Evolutionary conservation across 2,113 vertebrate genomes (phyloP), one percentile per base, ranked within the genome.

Genomic region (Periophthalmodon schlosseri): DNA sequence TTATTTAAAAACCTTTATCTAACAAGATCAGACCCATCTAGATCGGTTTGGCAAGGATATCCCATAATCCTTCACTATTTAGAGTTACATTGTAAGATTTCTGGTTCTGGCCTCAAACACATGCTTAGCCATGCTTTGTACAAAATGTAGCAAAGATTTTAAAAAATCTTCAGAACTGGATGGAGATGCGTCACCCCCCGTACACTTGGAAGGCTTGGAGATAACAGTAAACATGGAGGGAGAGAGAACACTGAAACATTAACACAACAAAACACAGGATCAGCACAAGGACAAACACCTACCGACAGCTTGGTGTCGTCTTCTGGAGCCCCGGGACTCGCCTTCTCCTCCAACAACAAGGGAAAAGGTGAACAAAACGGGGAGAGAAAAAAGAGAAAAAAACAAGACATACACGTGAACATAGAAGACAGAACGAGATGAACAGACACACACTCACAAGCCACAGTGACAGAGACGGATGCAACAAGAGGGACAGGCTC

Each of bases 251-350:
- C 5, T 23, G 36, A 56, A 28, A 68, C 81, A 44, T 63, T 68
- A 65, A 87, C 81, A 90, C 58, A 76, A 65, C 72, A 81, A 77
- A 87, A 63, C 57, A 78, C 5, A 58, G 61, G 78, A 90, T 85
- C 66, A 84, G 87, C 84, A 88, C 34, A 66, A 78, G 83, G 73
- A 88, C 92, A 81, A 77, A 93, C 15, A 60, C 94, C 91, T 94
- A 95, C 94, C 93, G 93, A 94, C 81, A 94, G 74, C 84, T 94
- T 94, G 88, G 91, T 85, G 50, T 93, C 93, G 84, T 95, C 93
- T 69, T 94, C 94, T 28, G 87, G 85, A 10, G 84, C 81, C 79
- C 50, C 88, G 20, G 93, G 92, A 89, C 91, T 94, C 39, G 85
- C 79, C 94, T 94, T 94, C 89, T 91, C 91, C 88, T 90, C 89